Conservation (phyloP, 2,797 vertebrate species). For the Platyrinchus mystaceus region DNA sequence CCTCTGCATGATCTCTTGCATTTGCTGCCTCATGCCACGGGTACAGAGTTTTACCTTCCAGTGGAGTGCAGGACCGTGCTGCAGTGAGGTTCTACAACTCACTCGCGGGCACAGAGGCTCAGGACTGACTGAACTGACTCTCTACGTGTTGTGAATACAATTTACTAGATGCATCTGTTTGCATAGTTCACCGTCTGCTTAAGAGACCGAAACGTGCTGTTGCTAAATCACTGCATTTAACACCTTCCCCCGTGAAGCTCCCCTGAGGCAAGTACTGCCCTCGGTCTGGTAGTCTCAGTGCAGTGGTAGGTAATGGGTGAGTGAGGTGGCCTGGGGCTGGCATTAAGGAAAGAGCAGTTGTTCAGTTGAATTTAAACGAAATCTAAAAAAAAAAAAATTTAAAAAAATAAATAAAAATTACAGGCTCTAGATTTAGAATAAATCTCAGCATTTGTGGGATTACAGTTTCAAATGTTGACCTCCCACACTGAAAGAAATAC, state of each 20-base stretch:
- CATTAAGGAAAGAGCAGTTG: not conserved
- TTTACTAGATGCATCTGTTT: not conserved
- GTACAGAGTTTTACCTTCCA: not conserved
- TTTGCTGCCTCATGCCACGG: not conserved
- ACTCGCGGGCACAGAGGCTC: not conserved
- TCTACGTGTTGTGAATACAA: not conserved
- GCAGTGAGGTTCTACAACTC: not conserved
- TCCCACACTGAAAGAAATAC: constrained; percentile 44
- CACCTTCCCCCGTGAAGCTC: not conserved
- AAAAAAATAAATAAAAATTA: not conserved
- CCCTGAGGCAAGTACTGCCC: not conserved
- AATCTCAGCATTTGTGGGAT: constrained; percentile 14
- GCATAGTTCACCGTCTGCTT: not conserved
- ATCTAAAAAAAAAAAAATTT: not conserved
- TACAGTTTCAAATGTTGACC: constrained; percentile 5
- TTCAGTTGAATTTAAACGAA: not conserved
- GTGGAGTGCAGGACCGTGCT: not conserved
- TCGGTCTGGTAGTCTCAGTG: rapidly evolving
- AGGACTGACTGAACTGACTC: not conserved
- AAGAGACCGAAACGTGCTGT: not conserved
- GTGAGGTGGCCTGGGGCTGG: not conserved
- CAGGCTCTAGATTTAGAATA: not conserved
- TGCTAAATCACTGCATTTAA: not conserved
- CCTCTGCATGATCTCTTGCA: not conserved
- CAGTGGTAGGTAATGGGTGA: not conserved